Conservation (phyloP, 2,888 invertebrate genomes). For the Mimas tiliae region DNA sequence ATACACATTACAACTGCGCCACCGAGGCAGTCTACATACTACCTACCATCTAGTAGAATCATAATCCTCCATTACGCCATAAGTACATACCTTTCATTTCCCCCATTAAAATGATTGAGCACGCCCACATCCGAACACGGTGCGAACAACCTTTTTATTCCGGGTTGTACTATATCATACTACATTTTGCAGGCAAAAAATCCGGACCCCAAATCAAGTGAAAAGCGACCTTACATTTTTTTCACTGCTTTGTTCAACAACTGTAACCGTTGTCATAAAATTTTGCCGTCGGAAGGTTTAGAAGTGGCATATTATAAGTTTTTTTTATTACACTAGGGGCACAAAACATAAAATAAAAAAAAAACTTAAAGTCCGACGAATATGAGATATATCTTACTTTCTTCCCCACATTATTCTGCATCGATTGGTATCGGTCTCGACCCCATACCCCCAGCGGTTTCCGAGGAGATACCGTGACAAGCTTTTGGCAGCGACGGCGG, state of each 20-base stretch:
- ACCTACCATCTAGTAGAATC: no score
- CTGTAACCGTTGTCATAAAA: slow-evolving; percentile 51
- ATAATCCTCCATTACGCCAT: neutral
- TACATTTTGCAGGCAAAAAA: slow-evolving; percentile 40
- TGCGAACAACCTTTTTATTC: slow-evolving; percentile 17
- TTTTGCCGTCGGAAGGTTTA: slow-evolving; percentile 36
- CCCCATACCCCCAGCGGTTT: no score
- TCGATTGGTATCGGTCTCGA: no score
- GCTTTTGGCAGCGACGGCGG: no score
- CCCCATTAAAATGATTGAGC: slow-evolving; percentile 13
- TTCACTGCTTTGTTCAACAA: slow-evolving; percentile 61
- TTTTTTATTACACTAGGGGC: no score
- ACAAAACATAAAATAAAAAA: no score
- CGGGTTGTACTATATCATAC: slow-evolving; percentile 16
- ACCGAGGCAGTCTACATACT: no score
- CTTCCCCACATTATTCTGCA: no score
- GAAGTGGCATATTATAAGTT: slow-evolving; percentile 33
- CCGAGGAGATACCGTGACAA: no score
- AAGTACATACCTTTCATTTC: neutral
- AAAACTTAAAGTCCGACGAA: no score
- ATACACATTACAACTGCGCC: no score
- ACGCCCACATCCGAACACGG: neutral
- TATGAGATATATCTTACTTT: no score
- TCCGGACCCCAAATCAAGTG: slow-evolving; percentile 50
- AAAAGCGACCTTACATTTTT: slow-evolving; percentile 48